phyloP scores from a whole-genome alignment of 2,113 vertebrate genomes.

The Notothenia coriiceps region DNA sequence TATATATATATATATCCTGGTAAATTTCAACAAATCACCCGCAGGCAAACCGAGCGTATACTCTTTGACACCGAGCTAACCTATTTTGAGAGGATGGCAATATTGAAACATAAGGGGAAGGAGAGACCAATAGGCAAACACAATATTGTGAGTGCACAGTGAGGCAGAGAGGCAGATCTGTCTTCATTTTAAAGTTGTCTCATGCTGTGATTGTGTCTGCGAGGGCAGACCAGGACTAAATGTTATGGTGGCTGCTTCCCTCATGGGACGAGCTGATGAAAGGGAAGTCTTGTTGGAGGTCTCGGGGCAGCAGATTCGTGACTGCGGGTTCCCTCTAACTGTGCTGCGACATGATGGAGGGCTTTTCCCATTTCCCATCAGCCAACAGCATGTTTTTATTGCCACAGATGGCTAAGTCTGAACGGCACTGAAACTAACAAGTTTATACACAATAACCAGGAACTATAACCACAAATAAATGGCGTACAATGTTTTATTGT shows the following conservation, averaged over 20 bases:
- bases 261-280: constrained; percentile 60
- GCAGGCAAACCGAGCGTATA: constrained; percentile 20
- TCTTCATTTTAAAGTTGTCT: constrained; percentile 79
- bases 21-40: constrained; percentile 39
- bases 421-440: background rate
- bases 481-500: background rate
- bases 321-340: constrained; percentile 31
- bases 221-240: constrained; percentile 58
- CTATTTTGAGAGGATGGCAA: constrained; percentile 63
- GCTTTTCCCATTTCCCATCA: constrained; percentile 49
- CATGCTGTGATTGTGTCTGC: constrained; percentile 67
- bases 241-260: constrained; percentile 48
- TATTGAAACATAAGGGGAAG: constrained; percentile 55
- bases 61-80: constrained; percentile 58
- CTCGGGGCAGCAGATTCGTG: constrained; percentile 33
- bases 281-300: constrained; percentile 67
- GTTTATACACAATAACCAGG: background rate
- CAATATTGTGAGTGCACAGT: constrained; percentile 56
- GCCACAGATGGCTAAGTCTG: background rate
- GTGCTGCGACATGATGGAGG: constrained; percentile 49
- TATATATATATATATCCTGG: constrained; percentile 1
- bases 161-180: constrained; percentile 55
- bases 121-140: constrained; percentile 33
- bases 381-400: constrained; percentile 21
- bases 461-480: background rate